Evolutionary conservation across 2,888 invertebrate species (phyloP).

Genomic region (Ptilodon capucinus): DNA sequence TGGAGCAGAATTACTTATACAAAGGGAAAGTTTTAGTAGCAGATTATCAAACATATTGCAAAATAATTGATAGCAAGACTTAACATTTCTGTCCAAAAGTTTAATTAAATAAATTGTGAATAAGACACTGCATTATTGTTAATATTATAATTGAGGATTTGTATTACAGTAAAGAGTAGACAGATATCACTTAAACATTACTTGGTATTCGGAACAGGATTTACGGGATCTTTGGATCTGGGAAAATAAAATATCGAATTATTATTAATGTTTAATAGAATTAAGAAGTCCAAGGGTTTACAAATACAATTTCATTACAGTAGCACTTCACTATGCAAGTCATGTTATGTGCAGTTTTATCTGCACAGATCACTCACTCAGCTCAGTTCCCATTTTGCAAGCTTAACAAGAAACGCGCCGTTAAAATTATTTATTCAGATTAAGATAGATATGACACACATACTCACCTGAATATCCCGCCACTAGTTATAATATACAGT

Average conservation of each 20-base stretch:
- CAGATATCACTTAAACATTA: constrained; percentile 12
- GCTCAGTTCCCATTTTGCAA: constrained; percentile 74
- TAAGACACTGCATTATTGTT: neutral
- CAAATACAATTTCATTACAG: constrained; percentile 50
- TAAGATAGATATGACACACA: constrained; percentile 23
- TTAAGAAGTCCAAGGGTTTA: constrained; percentile 45
- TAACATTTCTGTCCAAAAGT: neutral
- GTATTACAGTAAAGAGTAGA: constrained; percentile 1
- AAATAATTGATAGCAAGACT: constrained; percentile 57
- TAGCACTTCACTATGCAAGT: constrained; percentile 59
- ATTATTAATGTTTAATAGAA: constrained; percentile 66
- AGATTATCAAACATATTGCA: constrained; percentile 74
- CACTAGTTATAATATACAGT: constrained; percentile 11
- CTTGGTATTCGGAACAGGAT: constrained; percentile 44
- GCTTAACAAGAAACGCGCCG: constrained; percentile 68
- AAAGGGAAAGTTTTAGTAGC: constrained; percentile 71
- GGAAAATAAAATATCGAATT: constrained; percentile 52
- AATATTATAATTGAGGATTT: neutral
- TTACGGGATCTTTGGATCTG: constrained; percentile 72
- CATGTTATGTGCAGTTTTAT: constrained; percentile 43
- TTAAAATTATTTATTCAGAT: constrained; percentile 38
- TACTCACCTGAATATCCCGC: constrained; percentile 45
- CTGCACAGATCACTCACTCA: constrained; percentile 64
- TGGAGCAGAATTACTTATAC: constrained; percentile 65
- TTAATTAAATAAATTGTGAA: neutral